Evolutionary conservation across 2,797 vertebrate genomes (phyloP).

Genomic region (Bucorvus abyssinicus): DNA sequence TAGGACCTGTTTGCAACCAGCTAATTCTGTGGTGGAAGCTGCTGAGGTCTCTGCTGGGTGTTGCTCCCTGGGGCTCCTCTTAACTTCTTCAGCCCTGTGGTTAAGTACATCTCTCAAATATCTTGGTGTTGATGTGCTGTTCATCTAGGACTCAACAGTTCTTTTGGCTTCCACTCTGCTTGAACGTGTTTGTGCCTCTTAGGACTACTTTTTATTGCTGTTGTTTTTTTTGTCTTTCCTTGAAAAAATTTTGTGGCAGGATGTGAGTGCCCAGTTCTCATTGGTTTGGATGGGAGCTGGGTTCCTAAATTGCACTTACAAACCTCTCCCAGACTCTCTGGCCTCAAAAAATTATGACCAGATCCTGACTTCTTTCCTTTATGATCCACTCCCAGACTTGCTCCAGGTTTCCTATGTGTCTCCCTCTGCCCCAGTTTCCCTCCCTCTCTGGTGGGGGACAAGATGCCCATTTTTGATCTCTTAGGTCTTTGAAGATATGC

Average conservation of each 20-base stretch:
- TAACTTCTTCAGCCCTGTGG: background rate
- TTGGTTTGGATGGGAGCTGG: background rate
- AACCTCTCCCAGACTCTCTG: background rate
- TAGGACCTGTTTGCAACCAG: background rate
- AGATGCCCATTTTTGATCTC: background rate
- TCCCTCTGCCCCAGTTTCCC: background rate
- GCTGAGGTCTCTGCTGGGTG: background rate
- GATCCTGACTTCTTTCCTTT: background rate
- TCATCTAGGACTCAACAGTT: background rate
- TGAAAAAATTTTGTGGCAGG: background rate
- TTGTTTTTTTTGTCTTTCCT: background rate
- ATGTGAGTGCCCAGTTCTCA: background rate
- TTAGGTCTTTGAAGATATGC: background rate
- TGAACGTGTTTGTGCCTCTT: background rate
- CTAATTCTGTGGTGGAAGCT: background rate
- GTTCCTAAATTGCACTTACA: background rate
- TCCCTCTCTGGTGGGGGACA: background rate
- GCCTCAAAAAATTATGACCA: background rate
- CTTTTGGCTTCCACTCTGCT: background rate
- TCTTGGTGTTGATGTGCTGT: accelerated
- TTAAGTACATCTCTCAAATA: background rate
- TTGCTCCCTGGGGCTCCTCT: background rate
- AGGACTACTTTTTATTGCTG: background rate
- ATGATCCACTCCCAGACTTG: background rate
- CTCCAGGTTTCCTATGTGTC: background rate